Evolutionary conservation across 1,140 invertebrate genomes (phyloP).

Genomic region (Panagrolaimus sp.): DNA sequence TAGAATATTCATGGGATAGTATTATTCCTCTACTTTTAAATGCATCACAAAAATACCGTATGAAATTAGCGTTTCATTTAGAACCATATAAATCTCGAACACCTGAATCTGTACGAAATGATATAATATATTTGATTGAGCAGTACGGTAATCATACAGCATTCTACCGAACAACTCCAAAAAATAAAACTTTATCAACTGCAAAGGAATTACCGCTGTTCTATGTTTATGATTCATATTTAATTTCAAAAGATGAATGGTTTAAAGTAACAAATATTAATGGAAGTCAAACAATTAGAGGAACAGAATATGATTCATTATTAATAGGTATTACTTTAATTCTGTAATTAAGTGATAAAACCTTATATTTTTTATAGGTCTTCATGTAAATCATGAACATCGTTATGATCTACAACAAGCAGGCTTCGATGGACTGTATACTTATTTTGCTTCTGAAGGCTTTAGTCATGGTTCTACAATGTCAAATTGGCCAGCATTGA

Average conservation of each 20-base stretch:
- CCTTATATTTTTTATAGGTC: slow-evolving; percentile 45
- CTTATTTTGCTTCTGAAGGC: slow-evolving; percentile 62
- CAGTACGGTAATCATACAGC: slow-evolving; percentile 61
- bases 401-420: slow-evolving; percentile 48
- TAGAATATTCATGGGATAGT: slow-evolving; percentile 42
- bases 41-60: slow-evolving; percentile 54
- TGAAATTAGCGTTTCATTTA: slow-evolving; percentile 62
- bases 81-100: slow-evolving; percentile 61
- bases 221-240: slow-evolving; percentile 63
- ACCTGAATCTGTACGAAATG: slow-evolving; percentile 44
- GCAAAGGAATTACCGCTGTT: slow-evolving; percentile 59
- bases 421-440: slow-evolving; percentile 63
- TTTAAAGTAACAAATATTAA: slow-evolving; percentile 52
- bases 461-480: slow-evolving; percentile 61
- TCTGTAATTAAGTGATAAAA: not conserved
- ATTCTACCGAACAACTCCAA: slow-evolving; percentile 58
- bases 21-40: slow-evolving; percentile 48
- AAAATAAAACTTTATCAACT: slow-evolving; percentile 10
- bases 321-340: slow-evolving; percentile 57
- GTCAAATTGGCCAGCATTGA: slow-evolving; percentile 59
- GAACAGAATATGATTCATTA: slow-evolving; percentile 60
- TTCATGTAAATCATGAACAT: slow-evolving; percentile 59
- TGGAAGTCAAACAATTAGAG: slow-evolving; percentile 55
- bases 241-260: slow-evolving; percentile 56
- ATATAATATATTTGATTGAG: slow-evolving; percentile 59